A percentile compares a stretch with the other conserved stretches of the same genome.
These are phyloP conservation scores for Papilio helenus DNA, from an alignment of 1,140 invertebrate species.

Conservation along the genomic window DNA sequence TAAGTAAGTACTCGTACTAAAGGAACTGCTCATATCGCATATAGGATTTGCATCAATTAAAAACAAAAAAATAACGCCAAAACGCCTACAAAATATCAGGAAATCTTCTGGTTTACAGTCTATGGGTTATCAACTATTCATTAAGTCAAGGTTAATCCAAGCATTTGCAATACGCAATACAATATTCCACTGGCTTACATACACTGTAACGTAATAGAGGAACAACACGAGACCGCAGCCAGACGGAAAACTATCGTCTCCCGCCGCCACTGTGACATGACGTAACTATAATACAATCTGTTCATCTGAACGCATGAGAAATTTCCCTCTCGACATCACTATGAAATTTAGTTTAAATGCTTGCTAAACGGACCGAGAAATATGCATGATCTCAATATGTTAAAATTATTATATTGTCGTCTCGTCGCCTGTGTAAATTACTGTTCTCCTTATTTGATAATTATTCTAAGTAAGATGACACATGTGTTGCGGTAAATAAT, in stretches of 20 bases:
- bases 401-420: background rate
- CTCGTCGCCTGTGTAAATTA: too few relatives aligned
- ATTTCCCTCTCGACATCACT: conserved; percentile 57
- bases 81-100: too few relatives aligned
- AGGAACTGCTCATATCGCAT: too few relatives aligned
- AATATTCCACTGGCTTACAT: conserved; percentile 49
- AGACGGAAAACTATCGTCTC: conserved; percentile 62
- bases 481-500: too few relatives aligned
- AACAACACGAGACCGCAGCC: conserved; percentile 47
- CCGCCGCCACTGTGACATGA: conserved; percentile 61
- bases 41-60: too few relatives aligned
- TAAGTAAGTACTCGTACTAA: too few relatives aligned
- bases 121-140: background rate
- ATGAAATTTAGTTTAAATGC: conserved; percentile 43
- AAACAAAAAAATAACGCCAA: too few relatives aligned
- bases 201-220: conserved; percentile 28
- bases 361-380: background rate
- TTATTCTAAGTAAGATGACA: too few relatives aligned
- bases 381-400: background rate
- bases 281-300: conserved; percentile 47
- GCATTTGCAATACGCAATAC: background rate
- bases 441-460: too few relatives aligned
- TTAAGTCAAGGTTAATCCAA: conserved; percentile 28
- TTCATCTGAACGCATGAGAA: conserved; percentile 46
- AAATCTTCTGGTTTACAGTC: too few relatives aligned